A percentile compares a stretch with the other conserved stretches of the same genome.
These are phyloP conservation scores for Octomys mimax DNA, from an alignment of 2,797 vertebrate species.

Conservation along the genomic window DNA sequence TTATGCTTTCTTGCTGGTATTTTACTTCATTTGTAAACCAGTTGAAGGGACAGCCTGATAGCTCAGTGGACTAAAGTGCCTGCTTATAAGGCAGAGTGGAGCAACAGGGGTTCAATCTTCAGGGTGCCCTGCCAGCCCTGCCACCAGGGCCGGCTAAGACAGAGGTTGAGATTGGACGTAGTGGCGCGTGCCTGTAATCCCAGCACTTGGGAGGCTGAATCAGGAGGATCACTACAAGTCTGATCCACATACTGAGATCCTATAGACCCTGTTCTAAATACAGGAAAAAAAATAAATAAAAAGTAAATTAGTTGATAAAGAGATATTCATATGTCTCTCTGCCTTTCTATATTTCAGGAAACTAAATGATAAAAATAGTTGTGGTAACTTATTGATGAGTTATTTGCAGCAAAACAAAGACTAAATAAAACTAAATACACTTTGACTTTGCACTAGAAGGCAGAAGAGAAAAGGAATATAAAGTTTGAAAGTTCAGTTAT, in stretches of 20 bases:
- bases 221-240: no score
- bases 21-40: not conserved
- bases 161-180: no score
- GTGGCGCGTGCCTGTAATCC: no score
- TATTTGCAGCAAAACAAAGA: conserved; percentile 16
- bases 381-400: conserved; percentile 9
- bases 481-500: not conserved
- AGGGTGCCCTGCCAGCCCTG: no score
- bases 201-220: no score
- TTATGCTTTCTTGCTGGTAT: not conserved
- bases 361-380: not conserved
- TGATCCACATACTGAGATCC: no score
- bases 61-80: no score
- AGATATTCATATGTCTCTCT: conserved; percentile 4
- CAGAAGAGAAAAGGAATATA: not conserved
- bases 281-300: no score
- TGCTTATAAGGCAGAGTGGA: no score
- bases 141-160: no score
- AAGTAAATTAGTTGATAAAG: not conserved
- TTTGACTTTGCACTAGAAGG: not conserved
- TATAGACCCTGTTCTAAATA: no score
- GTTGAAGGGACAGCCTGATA: not conserved
- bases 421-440: conserved; percentile 43
- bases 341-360: conserved; percentile 18
- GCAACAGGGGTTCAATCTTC: no score